phyloP scores from a whole-genome alignment of 2,888 invertebrate species.

The Seira sanloemensis region DNA sequence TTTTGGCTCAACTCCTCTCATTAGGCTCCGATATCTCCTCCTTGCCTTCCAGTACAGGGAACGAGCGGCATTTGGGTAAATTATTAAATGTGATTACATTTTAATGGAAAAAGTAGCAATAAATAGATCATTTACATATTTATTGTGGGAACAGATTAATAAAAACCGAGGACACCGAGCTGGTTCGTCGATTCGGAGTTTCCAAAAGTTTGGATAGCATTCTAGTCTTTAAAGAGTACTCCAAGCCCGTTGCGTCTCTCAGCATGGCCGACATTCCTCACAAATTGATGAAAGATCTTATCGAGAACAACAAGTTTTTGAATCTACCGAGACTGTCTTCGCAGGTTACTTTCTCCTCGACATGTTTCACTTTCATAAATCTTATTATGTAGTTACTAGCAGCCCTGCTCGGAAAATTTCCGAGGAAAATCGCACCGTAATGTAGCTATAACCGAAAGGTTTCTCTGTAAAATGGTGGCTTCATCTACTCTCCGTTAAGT shows the following conservation, averaged over 20 bases:
- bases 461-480: no score
- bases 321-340: conserved; percentile 92
- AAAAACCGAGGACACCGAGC: conserved; percentile 77
- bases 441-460: no score
- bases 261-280: conserved; percentile 94
- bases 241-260: conserved; percentile 89
- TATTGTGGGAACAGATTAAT: conserved; percentile 48
- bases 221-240: conserved; percentile 91
- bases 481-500: no score
- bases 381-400: no score
- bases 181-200: conserved; percentile 84
- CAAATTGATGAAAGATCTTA: conserved; percentile 90
- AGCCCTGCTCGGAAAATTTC: no score
- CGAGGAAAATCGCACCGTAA: no score
- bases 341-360: no score
- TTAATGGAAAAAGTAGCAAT: conserved; percentile 1
- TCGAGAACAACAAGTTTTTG: conserved; percentile 91
- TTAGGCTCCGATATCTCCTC: conserved; percentile 90
- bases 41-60: conserved; percentile 91
- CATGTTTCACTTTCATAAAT: no score
- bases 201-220: conserved; percentile 86
- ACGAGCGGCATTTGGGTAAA: conserved; percentile 90
- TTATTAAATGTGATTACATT: conserved; percentile 55
- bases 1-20: conserved; percentile 82
- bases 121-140: conserved; percentile 13